These are phyloP conservation scores for Castor canadensis DNA, from an alignment of 2,113 vertebrate species.

Conservation along the genomic window DNA sequence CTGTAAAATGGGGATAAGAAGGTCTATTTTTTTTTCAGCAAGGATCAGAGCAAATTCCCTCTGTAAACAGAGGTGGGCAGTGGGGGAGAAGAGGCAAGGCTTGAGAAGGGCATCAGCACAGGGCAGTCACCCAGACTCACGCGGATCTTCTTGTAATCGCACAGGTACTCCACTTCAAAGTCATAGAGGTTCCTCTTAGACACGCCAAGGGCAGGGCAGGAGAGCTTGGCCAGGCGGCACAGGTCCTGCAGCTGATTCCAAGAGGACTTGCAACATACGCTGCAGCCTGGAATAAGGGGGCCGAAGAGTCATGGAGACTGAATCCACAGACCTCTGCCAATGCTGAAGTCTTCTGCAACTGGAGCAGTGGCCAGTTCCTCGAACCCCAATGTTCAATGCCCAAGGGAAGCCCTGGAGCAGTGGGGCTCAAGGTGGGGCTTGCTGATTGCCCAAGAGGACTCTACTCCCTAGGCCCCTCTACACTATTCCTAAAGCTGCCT, in stretches of 20 bases:
- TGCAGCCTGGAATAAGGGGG: constrained; percentile 81
- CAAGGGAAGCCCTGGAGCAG: neutral
- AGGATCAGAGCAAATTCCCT: constrained; percentile 50
- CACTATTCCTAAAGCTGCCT: neutral
- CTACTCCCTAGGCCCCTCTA: neutral
- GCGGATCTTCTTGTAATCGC: constrained; percentile 88
- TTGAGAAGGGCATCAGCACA: neutral
- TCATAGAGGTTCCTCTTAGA: constrained; percentile 87
- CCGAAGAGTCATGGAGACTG: neutral
- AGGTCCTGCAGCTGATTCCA: constrained; percentile 86
- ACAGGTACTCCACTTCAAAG: constrained; percentile 93
- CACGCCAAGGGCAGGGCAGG: constrained; percentile 85
- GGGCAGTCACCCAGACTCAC: constrained; percentile 72
- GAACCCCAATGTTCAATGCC: neutral
- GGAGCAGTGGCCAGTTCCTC: neutral
- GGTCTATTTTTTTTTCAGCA: neutral
- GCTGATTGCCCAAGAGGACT: neutral
- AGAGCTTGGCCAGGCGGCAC: constrained; percentile 85
- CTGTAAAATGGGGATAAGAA: constrained; percentile 29
- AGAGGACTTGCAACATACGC: constrained; percentile 86
- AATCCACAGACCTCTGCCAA: neutral
- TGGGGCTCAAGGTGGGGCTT: neutral
- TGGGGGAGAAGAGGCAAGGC: neutral
- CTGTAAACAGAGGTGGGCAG: constrained; percentile 12
- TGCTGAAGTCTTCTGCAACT: neutral